Evolutionary conservation across 1,140 invertebrate species (phyloP).

Genomic region (Copidosoma floridanum): DNA sequence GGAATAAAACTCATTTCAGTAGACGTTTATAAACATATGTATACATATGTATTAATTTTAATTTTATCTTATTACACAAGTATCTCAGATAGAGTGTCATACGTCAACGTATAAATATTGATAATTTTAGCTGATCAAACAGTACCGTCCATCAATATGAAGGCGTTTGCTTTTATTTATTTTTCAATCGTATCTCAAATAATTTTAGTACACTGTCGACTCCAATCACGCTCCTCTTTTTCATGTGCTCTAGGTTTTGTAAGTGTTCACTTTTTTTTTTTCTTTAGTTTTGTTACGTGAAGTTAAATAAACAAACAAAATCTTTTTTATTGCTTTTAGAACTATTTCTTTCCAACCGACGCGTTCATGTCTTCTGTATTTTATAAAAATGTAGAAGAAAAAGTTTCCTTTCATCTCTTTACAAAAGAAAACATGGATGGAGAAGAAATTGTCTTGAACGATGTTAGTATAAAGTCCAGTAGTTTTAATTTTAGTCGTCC

Average conservation of each 20-base stretch:
- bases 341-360: no score
- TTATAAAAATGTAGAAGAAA: background rate
- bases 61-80: slow-evolving; percentile 9
- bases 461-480: slow-evolving; percentile 33
- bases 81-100: background rate
- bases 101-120: slow-evolving; percentile 10
- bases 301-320: no score
- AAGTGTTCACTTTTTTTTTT: no score
- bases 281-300: no score
- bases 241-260: slow-evolving; percentile 9
- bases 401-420: slow-evolving; percentile 31
- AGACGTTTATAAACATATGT: no score
- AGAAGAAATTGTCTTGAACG: slow-evolving; percentile 4
- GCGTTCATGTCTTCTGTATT: no score
- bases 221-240: background rate
- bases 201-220: background rate
- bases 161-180: background rate
- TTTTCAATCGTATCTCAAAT: background rate
- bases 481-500: slow-evolving; percentile 47
- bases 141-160: slow-evolving; percentile 3
- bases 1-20: no score
- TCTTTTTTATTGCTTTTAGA: background rate
- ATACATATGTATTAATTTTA: no score
- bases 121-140: background rate
- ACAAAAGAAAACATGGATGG: slow-evolving; percentile 28